Evolutionary conservation across 2,113 vertebrate genomes (phyloP), one percentile per base, ranked within the genome.

Genomic region (Sylvilagus bachmani): DNA sequence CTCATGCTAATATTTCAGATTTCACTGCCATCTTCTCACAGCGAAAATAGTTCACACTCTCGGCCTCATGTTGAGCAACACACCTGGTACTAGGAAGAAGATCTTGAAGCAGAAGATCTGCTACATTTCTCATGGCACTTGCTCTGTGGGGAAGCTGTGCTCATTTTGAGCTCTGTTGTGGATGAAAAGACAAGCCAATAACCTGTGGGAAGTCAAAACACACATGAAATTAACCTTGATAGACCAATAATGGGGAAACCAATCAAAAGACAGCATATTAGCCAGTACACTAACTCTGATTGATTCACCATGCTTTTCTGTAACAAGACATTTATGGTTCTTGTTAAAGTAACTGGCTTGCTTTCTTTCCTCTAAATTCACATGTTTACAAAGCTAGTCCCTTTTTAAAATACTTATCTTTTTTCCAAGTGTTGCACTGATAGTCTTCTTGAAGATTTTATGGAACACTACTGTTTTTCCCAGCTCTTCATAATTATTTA

Each of bases 151-250:
- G 73, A 92, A 78, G 88, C 85, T 49, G 71, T 67, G 94, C 92
- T 97, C 84, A 78, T 95, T 96, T 79, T 92, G 44, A 95, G 66
- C 29, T 93, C 80, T 38, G 75, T 73, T 92, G 77, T 73, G 90
- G 84, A 44, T 69, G 61, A 96, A 71, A 89, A 96, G 87, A 84
- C 91, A 93, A 89, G 73, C 89, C 93, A 96, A 77, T 86, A 86
- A 86, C 91, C 82, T 86, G 82, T 5, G 21, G 24, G 55, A 83
- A 87, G 64, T 89, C 33, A 27, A 92, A 91, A 93, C 89, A 90
- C 77, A 97, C n/a, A 74, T n/a, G 38, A 61, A 93, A 93, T 95
- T 91, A 96, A 95, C 80, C 80, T 86, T 93, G 89, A 91, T 93
- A 89, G 87, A 51, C 62, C 90, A 33, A 36, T 95, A 91, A 97